Percentiles rank a stretch among this genome's conserved stretches.
Evolutionary conservation across 2,113 vertebrate genomes (phyloP).

Genomic region (Ranitomeya imitator): DNA sequence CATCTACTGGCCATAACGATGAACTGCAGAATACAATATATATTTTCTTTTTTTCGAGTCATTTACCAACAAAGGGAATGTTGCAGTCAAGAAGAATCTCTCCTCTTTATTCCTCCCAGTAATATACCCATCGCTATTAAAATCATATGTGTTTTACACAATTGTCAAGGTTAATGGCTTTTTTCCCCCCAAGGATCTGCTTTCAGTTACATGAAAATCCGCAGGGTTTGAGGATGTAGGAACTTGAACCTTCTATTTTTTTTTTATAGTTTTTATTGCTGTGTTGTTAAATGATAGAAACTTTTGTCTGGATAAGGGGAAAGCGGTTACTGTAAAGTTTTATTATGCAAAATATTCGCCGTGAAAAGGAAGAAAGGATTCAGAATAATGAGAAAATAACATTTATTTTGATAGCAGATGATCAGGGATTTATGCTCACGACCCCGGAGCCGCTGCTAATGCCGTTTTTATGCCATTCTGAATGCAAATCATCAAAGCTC

Average conservation of each 20-base stretch:
- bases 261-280: neutral
- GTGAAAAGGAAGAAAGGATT: neutral
- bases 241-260: neutral
- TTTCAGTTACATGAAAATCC: neutral
- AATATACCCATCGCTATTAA: neutral
- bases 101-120: neutral
- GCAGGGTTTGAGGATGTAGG: neutral
- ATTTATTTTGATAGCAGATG: neutral
- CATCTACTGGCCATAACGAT: neutral
- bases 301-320: neutral
- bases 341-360: neutral
- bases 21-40: neutral
- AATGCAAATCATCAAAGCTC: neutral
- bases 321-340: neutral
- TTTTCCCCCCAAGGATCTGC: neutral
- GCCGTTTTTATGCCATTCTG: neutral
- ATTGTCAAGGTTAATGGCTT: neutral
- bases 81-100: neutral
- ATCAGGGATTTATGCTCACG: neutral
- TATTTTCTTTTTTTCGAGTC: neutral
- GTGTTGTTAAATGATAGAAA: neutral
- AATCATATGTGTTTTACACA: neutral
- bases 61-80: neutral
- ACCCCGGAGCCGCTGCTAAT: neutral
- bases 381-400: neutral